Evolutionary conservation across 1,140 invertebrate species (phyloP).

Genomic region (Potamilus streckersoni): DNA sequence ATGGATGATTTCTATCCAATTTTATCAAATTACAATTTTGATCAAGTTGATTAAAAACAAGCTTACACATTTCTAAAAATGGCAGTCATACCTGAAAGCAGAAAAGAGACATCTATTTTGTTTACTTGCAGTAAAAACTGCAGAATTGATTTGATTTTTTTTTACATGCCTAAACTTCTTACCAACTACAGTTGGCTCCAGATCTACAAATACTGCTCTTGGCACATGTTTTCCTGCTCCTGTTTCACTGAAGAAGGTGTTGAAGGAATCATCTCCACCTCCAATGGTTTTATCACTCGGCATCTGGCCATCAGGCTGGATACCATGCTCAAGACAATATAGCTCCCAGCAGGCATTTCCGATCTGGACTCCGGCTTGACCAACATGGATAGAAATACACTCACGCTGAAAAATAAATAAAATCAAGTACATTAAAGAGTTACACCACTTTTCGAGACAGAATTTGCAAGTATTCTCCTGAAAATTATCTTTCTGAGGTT

Average conservation of each 20-base stretch:
- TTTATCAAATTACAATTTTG: no score
- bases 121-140: no score
- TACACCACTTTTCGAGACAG: no score
- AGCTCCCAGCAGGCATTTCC: constrained; percentile 87
- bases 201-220: constrained; percentile 83
- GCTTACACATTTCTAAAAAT: no score
- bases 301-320: constrained; percentile 84
- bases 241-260: constrained; percentile 92
- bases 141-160: no score
- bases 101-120: no score
- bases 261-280: constrained; percentile 85
- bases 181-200: constrained; percentile 85
- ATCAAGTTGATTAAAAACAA: no score
- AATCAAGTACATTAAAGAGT: no score
- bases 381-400: constrained; percentile 88
- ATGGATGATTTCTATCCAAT: no score
- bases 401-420: constrained; percentile 70
- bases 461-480: no score
- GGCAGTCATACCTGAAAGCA: no score
- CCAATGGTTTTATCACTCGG: constrained; percentile 63
- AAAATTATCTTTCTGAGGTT: no score
- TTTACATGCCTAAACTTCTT: constrained; percentile 32
- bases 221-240: constrained; percentile 80
- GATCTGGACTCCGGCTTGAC: constrained; percentile 90
- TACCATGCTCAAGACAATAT: constrained; percentile 90